Evolutionary conservation across 1,140 invertebrate species (phyloP), one percentile per base, ranked within the genome.

Genomic region (Leguminivora glycinivorella): DNA sequence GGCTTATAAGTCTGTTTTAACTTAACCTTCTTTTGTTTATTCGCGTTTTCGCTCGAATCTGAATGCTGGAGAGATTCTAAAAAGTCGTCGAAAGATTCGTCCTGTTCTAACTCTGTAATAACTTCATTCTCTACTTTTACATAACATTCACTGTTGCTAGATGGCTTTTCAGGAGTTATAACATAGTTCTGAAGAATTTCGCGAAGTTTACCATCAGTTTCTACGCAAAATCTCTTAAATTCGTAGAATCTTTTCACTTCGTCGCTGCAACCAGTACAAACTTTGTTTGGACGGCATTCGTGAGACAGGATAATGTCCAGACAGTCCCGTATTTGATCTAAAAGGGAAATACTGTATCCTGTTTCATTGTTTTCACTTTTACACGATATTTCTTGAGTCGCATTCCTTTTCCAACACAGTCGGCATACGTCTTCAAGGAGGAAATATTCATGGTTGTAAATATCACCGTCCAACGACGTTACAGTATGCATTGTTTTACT

Each of bases 401-500:
- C 81, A 29, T 84, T 74, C 73, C 60, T 77, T 40, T 66, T 75
- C 83, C 83, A 90, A 68, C 88, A 90, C 25, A 90, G 70, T 70
- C 85, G 72, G 67, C 88, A 90, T 1, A 90, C 74, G 40, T 90
- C 79, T 6, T 78, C 76, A 76, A 82, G 82, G 70, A 77, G 75
- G 74, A 90, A 88, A 71, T 89, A 89, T 69, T 89, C 83, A 52
- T 78, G 82, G 19, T 69, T 85, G 68, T 86, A 86, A 34, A 74
- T 10, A 66, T 78, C 69, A 58, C 75, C 75, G n/a, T 81, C 26
- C 26, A 43, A n/a, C 14, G 26, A 63, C 25, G 25, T 31, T 17
- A 29, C n/a, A 63, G 24, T 7, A 63, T 63, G 17, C 58, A 63
- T 63, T 4, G 43, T n/a, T 7, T 43, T 43, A 43, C 17, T 6